Conservation (phyloP, 2,113 vertebrate genomes). For the Mobula hypostoma region DNA sequence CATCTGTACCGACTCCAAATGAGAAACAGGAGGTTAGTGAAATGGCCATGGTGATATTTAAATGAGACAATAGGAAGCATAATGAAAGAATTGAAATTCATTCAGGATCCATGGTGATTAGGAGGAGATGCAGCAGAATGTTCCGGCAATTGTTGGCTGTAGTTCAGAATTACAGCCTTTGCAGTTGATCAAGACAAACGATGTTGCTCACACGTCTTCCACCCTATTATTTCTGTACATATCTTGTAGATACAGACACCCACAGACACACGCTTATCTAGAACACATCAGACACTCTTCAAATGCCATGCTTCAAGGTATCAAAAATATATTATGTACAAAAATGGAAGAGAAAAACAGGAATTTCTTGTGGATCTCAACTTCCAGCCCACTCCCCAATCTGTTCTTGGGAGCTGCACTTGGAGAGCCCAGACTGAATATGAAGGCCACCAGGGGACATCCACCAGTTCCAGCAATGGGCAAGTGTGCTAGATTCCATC, state of each 20-base stretch:
- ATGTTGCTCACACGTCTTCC: neutral
- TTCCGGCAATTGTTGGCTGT: neutral
- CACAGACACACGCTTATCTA: too few relatives aligned
- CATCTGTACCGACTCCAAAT: neutral
- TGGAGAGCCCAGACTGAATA: neutral
- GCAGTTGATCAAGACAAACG: neutral
- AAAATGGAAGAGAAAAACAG: neutral
- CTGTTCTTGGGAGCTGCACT: neutral
- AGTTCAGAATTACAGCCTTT: neutral
- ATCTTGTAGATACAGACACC: neutral
- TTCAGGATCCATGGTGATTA: neutral
- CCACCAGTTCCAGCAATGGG: neutral
- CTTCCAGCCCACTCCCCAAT: neutral
- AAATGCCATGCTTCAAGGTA: neutral
- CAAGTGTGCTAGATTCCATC: neutral
- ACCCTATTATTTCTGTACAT: neutral
- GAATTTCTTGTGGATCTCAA: neutral
- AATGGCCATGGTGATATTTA: neutral
- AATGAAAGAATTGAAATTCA: neutral
- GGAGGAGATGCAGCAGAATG: neutral
- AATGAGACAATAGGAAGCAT: neutral
- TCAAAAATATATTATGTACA: constrained; percentile 12
- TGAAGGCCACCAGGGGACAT: neutral
- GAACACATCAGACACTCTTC: neutral
- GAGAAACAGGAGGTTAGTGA: neutral